Percentiles rank a stretch among this genome's conserved stretches.
Conservation (phyloP, 1,140 invertebrate species). For the Galleria mellonella region DNA sequence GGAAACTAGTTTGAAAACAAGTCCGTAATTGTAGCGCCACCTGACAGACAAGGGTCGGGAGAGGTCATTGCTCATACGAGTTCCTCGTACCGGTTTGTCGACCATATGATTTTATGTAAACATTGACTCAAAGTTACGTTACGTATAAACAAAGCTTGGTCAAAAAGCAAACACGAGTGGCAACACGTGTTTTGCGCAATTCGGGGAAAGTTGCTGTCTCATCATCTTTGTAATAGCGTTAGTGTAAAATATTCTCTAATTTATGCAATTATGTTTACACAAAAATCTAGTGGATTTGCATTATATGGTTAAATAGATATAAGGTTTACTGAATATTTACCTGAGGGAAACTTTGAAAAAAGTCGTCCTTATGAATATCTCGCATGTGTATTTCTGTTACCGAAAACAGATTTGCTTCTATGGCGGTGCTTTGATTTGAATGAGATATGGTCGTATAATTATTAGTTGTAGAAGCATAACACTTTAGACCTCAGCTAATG, state of each 20-base stretch:
- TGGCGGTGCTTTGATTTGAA: too few species aligned
- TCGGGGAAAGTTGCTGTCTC: slow-evolving; percentile 29
- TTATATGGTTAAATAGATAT: too few species aligned
- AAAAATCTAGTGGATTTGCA: too few species aligned
- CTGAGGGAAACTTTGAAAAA: too few species aligned
- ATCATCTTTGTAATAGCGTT: slow-evolving; percentile 16
- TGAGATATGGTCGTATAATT: too few species aligned
- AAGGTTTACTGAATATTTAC: too few species aligned
- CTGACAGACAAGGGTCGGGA: slow-evolving; percentile 32
- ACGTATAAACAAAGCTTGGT: slow-evolving; percentile 19
- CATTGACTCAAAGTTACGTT: slow-evolving; percentile 13
- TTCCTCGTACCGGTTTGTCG: slow-evolving; percentile 44
- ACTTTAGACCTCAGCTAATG: too few species aligned
- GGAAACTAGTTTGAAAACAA: slow-evolving; percentile 27
- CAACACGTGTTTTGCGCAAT: slow-evolving; percentile 24
- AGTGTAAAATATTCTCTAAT: slow-evolving; percentile 11
- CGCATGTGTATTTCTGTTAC: too few species aligned
- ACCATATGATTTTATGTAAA: slow-evolving; percentile 40
- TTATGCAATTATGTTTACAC: slow-evolving; percentile 10
- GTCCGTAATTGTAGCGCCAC: slow-evolving; percentile 15
- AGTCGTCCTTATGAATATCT: too few species aligned
- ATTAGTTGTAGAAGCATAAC: too few species aligned
- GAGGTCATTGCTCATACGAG: slow-evolving; percentile 51
- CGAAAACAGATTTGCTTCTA: too few species aligned
- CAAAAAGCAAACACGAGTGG: slow-evolving; percentile 15